Evolutionary conservation across 30 jellyfish, hydroid and myxozoan species (phyloP), one percentile per base, ranked within the genome.

Genomic region (Turritopsis dohrnii): DNA sequence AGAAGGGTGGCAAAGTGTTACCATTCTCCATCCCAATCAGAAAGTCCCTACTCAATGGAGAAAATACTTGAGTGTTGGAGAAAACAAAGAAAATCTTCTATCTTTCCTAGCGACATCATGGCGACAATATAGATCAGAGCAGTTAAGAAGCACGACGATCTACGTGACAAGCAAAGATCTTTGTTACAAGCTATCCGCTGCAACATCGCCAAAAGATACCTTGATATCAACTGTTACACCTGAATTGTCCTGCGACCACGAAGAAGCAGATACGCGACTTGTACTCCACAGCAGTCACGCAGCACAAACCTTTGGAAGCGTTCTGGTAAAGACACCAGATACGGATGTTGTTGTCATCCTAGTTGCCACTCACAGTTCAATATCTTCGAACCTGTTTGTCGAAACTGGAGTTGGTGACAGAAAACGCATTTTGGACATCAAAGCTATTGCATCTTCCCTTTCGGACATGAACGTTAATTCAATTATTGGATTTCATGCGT

Each of bases 381-480:
- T 69, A 9, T 19, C 77, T 7, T 9, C 77, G 22, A 69, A 69
- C 77, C 23, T 69, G 77, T 69, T 69, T 27, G 77, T 69, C 22
- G 77, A 69, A 69, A 69, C 77, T 69, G 77, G 77, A 69, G 77
- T 69, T 69, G 77, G 77, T 69, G 77, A 69, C 22, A 69, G 22
- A 21, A 69, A 69, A 69, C n/a, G n/a, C n/a, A n/a, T n/a, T n/a
- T n/a, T n/a, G n/a, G n/a, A n/a, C n/a, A n/a, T n/a, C n/a, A n/a
- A n/a, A n/a, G n/a, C n/a, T n/a, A n/a, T n/a, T n/a, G n/a, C n/a
- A n/a, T n/a, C n/a, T n/a, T n/a, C n/a, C n/a, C n/a, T n/a, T n/a
- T n/a, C n/a, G n/a, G n/a, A n/a, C n/a, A n/a, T n/a, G n/a, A n/a
- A n/a, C n/a, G n/a, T n/a, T n/a, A n/a, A n/a, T n/a, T n/a, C n/a